A percentile compares a stretch with the other conserved stretches of the same genome.
These are phyloP conservation scores for Itoplectis maculator DNA, from an alignment of 2,888 invertebrate species.

Conservation along the genomic window DNA sequence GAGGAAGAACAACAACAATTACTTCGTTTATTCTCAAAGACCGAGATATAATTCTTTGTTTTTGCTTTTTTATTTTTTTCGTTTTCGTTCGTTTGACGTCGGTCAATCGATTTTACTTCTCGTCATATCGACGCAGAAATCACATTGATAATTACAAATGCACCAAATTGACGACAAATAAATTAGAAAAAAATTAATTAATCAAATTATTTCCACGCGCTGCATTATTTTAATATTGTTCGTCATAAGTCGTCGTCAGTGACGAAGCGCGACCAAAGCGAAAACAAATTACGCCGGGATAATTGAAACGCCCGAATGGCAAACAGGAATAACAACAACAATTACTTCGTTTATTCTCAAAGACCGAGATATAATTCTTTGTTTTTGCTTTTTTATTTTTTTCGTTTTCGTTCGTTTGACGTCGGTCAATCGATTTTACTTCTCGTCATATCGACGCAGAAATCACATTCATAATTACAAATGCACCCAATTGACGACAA, in stretches of 20 bases:
- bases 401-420: no score
- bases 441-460: no score
- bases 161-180: background rate
- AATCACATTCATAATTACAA: no score
- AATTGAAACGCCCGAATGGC: constrained; percentile 43
- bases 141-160: background rate
- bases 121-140: background rate
- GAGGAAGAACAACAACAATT: no score
- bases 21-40: no score
- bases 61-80: no score
- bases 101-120: constrained; percentile 24
- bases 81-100: no score
- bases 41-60: no score
- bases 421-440: constrained; percentile 24
- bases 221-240: constrained; percentile 47
- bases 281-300: constrained; percentile 59
- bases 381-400: constrained; percentile 31
- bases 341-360: constrained; percentile 40
- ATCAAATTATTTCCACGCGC: constrained; percentile 38
- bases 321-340: constrained; percentile 50
- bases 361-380: constrained; percentile 18
- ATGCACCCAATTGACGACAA: no score
- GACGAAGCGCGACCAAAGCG: constrained; percentile 3
- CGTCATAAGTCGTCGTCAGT: background rate
- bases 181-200: constrained; percentile 2